Conservation (phyloP, 2,113 vertebrate genomes). For the Lampris incognitus region DNA sequence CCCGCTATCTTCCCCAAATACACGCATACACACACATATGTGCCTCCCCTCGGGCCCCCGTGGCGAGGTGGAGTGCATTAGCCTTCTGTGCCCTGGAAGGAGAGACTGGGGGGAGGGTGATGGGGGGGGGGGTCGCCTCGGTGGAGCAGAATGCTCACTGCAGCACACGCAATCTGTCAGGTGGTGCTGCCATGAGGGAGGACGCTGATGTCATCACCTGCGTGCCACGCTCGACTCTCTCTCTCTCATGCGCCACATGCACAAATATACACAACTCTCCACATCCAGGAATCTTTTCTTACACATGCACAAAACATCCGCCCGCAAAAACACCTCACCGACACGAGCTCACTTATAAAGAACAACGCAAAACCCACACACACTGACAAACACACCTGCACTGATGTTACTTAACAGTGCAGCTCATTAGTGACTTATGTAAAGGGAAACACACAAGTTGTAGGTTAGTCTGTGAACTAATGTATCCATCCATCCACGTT, state of each 20-base stretch:
- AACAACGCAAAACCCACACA: slow-evolving; percentile 66
- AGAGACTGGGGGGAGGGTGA: slow-evolving; percentile 56
- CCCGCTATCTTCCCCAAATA: slow-evolving; percentile 51
- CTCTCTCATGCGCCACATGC: neutral
- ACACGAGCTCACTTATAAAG: slow-evolving; percentile 61
- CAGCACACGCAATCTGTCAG: slow-evolving; percentile 77
- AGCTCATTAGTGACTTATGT: neutral
- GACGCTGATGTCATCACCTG: slow-evolving; percentile 61
- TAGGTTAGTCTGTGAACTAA: no score
- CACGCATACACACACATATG: slow-evolving; percentile 44
- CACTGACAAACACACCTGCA: slow-evolving; percentile 59
- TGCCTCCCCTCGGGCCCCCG: slow-evolving; percentile 43
- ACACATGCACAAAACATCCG: slow-evolving; percentile 58
- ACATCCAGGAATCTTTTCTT: slow-evolving; percentile 22
- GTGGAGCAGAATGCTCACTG: slow-evolving; percentile 62
- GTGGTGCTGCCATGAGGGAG: slow-evolving; percentile 67
- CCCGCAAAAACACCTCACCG: slow-evolving; percentile 57
- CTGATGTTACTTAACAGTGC: slow-evolving; percentile 12
- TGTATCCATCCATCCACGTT: no score
- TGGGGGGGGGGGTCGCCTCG: slow-evolving; percentile 19
- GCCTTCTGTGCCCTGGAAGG: slow-evolving; percentile 63
- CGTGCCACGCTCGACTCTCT: slow-evolving; percentile 21
- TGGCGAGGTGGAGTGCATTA: slow-evolving; percentile 72
- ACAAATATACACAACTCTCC: slow-evolving; percentile 13
- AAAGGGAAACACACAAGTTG: neutral